Base-by-base conservation (phyloP, 2,113 vertebrate species). In the Neoarius graeffei region DNA sequence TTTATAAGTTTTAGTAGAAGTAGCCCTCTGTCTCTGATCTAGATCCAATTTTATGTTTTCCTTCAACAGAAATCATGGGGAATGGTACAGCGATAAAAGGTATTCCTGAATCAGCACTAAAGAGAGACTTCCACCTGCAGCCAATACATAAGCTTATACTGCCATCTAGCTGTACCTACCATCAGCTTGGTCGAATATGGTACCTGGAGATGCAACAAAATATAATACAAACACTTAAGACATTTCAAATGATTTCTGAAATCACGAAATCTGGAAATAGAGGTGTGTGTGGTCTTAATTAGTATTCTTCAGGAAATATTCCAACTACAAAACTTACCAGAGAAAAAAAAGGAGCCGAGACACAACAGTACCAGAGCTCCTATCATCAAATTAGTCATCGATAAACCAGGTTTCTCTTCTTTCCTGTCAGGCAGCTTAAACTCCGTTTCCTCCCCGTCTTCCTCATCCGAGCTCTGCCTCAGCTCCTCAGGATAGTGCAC, bases 271-370 rank as follows among this genome's bases (percentile, higher is more conserved):
- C 48, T 69, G 27, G 52, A 84, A 56, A 54, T 11, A 42, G 57
- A 64, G 30, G 10, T 13, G 13, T 15, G 9, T 3, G 69, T 5
- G 9, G 42, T 42, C 48, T 20, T 84, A 13, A 48, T 11, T 35
- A 17, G 0, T 62, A 1, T 62, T 17, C 35, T 59, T 35, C 15
- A 48, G 27, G 17, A 82, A 62, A 25, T 62, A 60, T 48, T 7
- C 30, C 1, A 1, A 20, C 59, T 67, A 13, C 56, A 66, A 67
- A 90, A 93, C 95, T 96, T 88, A 98, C 98, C 96, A 0, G 96
- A 96, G 84, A 97, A 89, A 23, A 97, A 92, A 74, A 98, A 94
- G 54, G 97, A 92, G 9, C 96, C 96, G n/a, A 98, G 80, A n/a
- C 96, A 96, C 27, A 97, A 92, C 84, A 99, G 87, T 0, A 94